Percentiles rank a stretch among this genome's conserved stretches.
phyloP scores from a whole-genome alignment of 2,888 invertebrate genomes.

The Aradus depressus region DNA sequence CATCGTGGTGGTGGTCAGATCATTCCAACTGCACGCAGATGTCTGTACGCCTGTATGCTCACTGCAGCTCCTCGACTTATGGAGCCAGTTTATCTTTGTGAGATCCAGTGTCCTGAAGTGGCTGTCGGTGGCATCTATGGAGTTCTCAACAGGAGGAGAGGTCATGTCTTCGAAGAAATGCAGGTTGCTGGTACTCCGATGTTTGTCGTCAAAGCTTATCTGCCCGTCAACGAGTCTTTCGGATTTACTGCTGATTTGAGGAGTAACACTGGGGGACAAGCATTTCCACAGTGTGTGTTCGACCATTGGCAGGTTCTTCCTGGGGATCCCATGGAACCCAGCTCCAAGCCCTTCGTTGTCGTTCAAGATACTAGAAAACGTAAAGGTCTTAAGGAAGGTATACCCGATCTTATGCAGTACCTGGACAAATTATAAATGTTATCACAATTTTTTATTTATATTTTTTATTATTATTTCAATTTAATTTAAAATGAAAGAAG shows the following conservation, averaged over 20 bases:
- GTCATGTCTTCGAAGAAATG: constrained; percentile 93
- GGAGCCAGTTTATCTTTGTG: constrained; percentile 99
- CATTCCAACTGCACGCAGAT: constrained; percentile 97
- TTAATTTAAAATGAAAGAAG: too few species aligned
- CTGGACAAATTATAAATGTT: constrained; percentile 91
- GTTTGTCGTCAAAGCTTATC: constrained; percentile 96
- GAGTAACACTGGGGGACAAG: constrained; percentile 94
- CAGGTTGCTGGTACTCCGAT: constrained; percentile 94
- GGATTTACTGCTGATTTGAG: constrained; percentile 97
- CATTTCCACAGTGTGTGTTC: constrained; percentile 99
- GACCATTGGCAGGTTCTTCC: constrained; percentile 99
- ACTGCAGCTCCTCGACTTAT: constrained; percentile 89
- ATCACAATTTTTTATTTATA: constrained; percentile 5
- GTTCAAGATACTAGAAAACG: constrained; percentile 93
- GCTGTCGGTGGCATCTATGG: constrained; percentile 98
- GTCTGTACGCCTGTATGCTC: constrained; percentile 88
- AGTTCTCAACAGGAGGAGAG: constrained; percentile 92
- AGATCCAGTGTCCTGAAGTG: constrained; percentile 95
- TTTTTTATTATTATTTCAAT: too few species aligned
- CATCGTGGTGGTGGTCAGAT: constrained; percentile 99
- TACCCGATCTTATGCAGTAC: constrained; percentile 90
- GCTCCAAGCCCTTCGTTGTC: constrained; percentile 62
- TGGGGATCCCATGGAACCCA: constrained; percentile 79
- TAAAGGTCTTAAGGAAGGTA: constrained; percentile 96
- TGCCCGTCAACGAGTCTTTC: constrained; percentile 99